Base-by-base conservation (phyloP, 2,113 vertebrate genomes). In the Petaurus breviceps region DNA sequence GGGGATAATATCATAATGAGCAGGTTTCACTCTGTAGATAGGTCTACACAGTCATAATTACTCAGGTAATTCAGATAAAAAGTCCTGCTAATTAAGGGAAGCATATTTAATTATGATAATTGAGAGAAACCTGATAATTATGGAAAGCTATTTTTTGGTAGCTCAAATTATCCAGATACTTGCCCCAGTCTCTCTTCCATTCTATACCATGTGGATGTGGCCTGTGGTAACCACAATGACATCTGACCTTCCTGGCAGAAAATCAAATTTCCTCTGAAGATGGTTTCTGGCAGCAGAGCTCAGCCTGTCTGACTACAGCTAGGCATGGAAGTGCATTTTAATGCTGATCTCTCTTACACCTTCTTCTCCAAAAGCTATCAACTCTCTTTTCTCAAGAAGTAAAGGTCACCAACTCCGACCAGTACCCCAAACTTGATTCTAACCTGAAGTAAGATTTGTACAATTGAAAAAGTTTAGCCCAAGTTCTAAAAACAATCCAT, bases 21-120 rank as follows among this genome's bases (percentile, higher is more conserved):
- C 68, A 84, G 68, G 68, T 84, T 84, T 84, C 68, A 84, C 68
- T 84, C 68, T 84, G 68, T 43, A 84, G 68, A 84, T 84, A 84
- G 68, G 68, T 84, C 68, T 84, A 84, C 68, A 84, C n/a, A 84
- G 68, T 84, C 68, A 84, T 84, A 84, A 84, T 84, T 84, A 84
- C 68, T 84, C 68, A 84, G 68, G 68, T 84, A 84, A 84, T 84
- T 84, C 68, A 84, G 68, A 84, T 84, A 84, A 84, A 84, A 84
- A 84, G 68, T 84, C 37, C 68, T 84, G 68, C 68, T 84, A 84
- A 84, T 84, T 84, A 84, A 84, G 68, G 68, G 68, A 84, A 84
- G 68, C 68, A 84, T 84, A 43, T 84, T 84, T 84, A 84, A 84
- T 84, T 84, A 84, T 3, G 16, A 84, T 84, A 84, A 84, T 84